phyloP scores from a whole-genome alignment of 2,113 vertebrate species.

The Empidonax alnorum region DNA sequence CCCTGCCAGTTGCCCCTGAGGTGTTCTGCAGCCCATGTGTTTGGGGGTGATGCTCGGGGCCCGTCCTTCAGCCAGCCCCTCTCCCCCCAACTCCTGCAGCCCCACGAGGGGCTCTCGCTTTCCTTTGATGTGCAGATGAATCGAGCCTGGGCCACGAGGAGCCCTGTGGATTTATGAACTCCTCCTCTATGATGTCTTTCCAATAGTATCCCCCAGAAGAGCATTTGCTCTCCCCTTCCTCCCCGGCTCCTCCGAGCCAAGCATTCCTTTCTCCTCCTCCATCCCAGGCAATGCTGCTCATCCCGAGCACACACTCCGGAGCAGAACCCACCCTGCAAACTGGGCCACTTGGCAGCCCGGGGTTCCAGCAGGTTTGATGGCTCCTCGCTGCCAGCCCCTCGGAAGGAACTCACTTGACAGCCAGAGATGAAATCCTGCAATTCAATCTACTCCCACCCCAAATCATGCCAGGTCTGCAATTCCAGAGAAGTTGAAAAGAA shows the following conservation, averaged over 20 bases:
- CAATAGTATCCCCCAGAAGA: slow-evolving; percentile 53
- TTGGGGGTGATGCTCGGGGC: neutral
- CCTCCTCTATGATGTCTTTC: slow-evolving; percentile 64
- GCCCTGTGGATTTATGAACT: slow-evolving; percentile 58
- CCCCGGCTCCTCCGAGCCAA: neutral
- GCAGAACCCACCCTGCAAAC: neutral
- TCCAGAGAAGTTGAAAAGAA: slow-evolving; percentile 16
- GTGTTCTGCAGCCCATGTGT: neutral
- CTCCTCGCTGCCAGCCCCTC: neutral
- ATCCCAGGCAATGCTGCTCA: neutral
- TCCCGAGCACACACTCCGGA: rapidly evolving
- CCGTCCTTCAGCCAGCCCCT: neutral
- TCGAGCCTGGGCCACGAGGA: neutral
- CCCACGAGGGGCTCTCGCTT: neutral
- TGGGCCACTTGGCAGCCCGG: neutral
- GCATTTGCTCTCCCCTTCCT: slow-evolving; percentile 35
- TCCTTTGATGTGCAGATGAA: slow-evolving; percentile 55
- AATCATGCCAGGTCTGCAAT: neutral
- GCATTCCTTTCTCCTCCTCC: slow-evolving; percentile 58
- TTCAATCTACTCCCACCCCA: slow-evolving; percentile 23
- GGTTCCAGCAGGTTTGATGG: neutral
- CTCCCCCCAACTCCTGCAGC: neutral
- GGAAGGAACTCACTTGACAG: neutral
- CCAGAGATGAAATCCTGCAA: slow-evolving; percentile 19
- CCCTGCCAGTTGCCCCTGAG: rapidly evolving